Conservation (phyloP, 2,113 vertebrate species). For the Antigone vipio region DNA sequence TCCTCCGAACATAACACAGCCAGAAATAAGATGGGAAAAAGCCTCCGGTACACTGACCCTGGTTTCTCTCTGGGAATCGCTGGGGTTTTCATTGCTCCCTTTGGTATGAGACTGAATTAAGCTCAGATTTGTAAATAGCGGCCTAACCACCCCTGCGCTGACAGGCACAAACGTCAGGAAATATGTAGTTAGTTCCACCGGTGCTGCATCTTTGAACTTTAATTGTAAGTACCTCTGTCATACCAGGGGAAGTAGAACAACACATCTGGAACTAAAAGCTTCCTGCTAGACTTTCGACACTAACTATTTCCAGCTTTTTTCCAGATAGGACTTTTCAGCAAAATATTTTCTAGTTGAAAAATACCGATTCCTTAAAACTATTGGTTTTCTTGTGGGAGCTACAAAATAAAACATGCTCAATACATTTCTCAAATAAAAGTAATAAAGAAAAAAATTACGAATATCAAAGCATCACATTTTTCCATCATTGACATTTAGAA, state of each 20-base stretch:
- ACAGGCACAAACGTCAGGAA: background rate
- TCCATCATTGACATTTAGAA: background rate
- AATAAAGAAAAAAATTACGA: background rate
- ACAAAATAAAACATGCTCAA: background rate
- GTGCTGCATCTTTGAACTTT: background rate
- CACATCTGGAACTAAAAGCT: conserved; percentile 34
- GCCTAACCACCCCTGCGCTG: background rate
- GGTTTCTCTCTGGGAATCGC: background rate
- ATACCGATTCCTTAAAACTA: background rate
- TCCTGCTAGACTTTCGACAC: background rate
- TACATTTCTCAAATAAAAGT: background rate
- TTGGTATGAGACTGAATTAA: background rate
- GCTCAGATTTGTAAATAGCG: background rate
- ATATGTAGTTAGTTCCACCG: background rate
- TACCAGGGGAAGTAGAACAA: background rate
- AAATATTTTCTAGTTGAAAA: conserved; percentile 3
- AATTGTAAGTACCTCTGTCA: background rate
- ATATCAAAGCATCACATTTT: background rate
- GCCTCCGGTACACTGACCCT: background rate
- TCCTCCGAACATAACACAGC: background rate
- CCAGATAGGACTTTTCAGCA: background rate
- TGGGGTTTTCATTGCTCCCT: background rate
- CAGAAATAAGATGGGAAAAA: background rate
- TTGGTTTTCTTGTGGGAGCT: background rate
- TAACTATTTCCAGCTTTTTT: conserved; percentile 32